These are phyloP conservation scores for Enteromius fasciolatus DNA, from an alignment of 2,797 vertebrate genomes.

Conservation along the genomic window DNA sequence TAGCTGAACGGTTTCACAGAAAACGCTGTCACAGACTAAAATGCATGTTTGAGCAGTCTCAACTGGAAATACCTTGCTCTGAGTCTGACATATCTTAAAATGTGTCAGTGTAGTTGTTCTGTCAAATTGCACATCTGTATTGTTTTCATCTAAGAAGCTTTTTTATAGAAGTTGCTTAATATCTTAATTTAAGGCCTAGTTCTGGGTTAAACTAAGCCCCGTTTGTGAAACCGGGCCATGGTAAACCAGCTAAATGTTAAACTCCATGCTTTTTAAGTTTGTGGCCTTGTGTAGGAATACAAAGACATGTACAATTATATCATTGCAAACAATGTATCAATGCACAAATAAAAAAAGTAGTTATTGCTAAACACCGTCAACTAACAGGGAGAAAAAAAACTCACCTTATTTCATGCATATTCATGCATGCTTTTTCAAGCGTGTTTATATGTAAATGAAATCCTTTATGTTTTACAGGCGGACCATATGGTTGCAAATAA, in stretches of 20 bases:
- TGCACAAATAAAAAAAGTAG: background rate
- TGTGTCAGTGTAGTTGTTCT: background rate
- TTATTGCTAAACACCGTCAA: background rate
- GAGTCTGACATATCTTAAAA: background rate
- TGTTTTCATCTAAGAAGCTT: background rate
- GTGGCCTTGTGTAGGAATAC: background rate
- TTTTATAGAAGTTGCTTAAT: background rate
- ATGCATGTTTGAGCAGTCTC: background rate
- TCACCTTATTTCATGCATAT: background rate
- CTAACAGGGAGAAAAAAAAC: too few species aligned
- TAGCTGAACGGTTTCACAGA: background rate
- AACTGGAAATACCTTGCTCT: background rate
- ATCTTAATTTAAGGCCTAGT: background rate
- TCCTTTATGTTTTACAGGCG: constrained; percentile 54
- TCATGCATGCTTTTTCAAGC: background rate
- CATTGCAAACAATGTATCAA: background rate
- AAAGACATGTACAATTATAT: background rate
- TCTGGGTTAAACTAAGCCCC: background rate
- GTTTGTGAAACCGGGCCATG: background rate
- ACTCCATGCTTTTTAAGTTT: background rate
- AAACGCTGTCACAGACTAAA: background rate
- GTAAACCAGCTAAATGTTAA: background rate
- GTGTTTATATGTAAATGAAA: constrained; percentile 30
- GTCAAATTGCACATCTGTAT: background rate
- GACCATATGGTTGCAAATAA: constrained; percentile 61